phyloP scores from a whole-genome alignment of 2,888 invertebrate species.

The Incurvaria masculella region DNA sequence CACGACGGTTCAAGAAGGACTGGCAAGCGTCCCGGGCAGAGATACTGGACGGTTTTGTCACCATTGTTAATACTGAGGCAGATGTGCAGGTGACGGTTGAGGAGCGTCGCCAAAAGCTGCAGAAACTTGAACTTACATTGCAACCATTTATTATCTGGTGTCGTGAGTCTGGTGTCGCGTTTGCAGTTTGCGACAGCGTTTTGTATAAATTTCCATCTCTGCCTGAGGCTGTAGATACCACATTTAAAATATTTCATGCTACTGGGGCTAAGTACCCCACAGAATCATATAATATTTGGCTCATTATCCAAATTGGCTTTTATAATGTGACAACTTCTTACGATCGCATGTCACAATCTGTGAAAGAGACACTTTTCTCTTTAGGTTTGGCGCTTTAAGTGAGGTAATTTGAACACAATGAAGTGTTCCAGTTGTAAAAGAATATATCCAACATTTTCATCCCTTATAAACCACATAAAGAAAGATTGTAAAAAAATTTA shows the following conservation, averaged over 20 bases:
- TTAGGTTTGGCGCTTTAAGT: neutral
- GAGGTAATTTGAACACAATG: neutral
- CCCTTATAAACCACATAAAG: neutral
- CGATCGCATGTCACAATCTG: conserved; percentile 1
- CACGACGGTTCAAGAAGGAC: too few relatives aligned
- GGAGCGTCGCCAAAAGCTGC: too few relatives aligned
- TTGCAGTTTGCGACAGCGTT: too few relatives aligned
- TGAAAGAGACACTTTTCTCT: neutral
- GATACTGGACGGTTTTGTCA: too few relatives aligned
- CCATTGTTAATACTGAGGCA: too few relatives aligned
- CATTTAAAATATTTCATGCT: neutral
- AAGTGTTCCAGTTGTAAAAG: conserved; percentile 1
- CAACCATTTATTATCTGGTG: too few relatives aligned
- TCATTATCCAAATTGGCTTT: neutral
- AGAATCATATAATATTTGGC: neutral
- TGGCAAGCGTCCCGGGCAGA: too few relatives aligned
- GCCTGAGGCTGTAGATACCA: neutral
- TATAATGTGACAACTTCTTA: neutral
- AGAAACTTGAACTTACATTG: too few relatives aligned
- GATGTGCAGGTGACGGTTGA: too few relatives aligned
- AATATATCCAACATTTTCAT: conserved; percentile 1
- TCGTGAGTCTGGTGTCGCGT: too few relatives aligned
- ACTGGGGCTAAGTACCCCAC: conserved; percentile 1
- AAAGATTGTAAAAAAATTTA: neutral
- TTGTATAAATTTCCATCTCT: too few relatives aligned